phyloP scores from a whole-genome alignment of 2,113 vertebrate species.

The Psilopogon haemacephalus region DNA sequence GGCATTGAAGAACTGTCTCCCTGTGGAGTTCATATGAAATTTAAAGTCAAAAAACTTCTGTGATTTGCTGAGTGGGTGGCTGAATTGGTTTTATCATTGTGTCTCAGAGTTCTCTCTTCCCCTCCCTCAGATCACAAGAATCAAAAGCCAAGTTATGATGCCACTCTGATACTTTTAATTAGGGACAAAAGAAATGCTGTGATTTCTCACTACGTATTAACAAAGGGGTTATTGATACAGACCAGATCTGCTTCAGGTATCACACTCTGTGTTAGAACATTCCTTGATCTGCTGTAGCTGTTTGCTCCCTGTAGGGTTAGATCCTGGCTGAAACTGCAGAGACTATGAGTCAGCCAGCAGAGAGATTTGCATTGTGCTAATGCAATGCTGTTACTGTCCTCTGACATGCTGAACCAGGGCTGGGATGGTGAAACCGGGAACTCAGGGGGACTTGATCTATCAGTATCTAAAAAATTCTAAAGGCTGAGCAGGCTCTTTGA shows the following conservation, averaged over 20 bases:
- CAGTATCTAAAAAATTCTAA: not conserved
- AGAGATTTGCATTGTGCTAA: not conserved
- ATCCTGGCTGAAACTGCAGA: not conserved
- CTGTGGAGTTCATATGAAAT: constrained; percentile 17
- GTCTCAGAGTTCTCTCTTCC: constrained; percentile 26
- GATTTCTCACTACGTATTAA: not conserved
- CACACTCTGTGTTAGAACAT: not conserved
- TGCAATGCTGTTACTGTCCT: not conserved
- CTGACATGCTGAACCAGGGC: not conserved
- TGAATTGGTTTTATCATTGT: constrained; percentile 42
- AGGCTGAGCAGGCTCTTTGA: not conserved
- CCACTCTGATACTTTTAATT: constrained; percentile 17
- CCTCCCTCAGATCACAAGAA: not conserved
- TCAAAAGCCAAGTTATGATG: not conserved
- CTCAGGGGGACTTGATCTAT: not conserved
- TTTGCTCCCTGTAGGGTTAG: not conserved
- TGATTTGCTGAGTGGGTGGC: constrained; percentile 55
- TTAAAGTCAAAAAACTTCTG: constrained; percentile 43
- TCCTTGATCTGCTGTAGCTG: not conserved
- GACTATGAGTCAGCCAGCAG: not conserved
- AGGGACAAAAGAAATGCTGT: not conserved
- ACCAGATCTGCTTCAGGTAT: not conserved
- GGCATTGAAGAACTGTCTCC: constrained; percentile 36
- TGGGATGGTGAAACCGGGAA: not conserved
- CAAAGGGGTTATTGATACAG: not conserved